These are phyloP conservation scores for Tokudaia muenninki DNA, from an alignment of 2,797 vertebrate species.

Conservation along the genomic window DNA sequence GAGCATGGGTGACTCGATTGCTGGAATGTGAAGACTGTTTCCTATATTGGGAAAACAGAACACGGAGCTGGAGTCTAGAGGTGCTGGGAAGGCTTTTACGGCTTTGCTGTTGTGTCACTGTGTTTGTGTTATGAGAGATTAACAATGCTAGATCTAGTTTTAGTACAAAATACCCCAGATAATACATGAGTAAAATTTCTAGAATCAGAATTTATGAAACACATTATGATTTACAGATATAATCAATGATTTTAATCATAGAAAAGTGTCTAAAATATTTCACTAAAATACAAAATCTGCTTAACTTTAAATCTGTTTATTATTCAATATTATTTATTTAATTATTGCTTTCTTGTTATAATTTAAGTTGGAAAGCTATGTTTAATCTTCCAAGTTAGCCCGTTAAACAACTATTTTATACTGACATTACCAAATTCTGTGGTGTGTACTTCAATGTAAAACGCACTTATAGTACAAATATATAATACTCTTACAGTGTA, in stretches of 20 bases:
- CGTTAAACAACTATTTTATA: not conserved
- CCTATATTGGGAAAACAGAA: not conserved
- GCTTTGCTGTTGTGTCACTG: not conserved
- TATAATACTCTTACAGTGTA: not conserved
- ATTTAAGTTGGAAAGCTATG: constrained; percentile 20
- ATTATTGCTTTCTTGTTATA: not conserved
- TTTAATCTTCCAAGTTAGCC: not conserved
- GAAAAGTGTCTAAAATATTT: not conserved
- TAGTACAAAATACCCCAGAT: not conserved
- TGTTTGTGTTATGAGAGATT: not conserved
- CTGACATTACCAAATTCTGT: not conserved
- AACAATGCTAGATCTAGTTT: not conserved
- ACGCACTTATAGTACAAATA: not conserved
- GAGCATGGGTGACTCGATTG: not conserved
- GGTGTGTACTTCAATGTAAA: not conserved
- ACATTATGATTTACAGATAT: not conserved
- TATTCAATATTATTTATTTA: not conserved
- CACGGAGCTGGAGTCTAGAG: not conserved
- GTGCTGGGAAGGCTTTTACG: not conserved
- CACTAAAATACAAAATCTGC: constrained; percentile 3
- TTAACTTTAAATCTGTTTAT: constrained; percentile 15
- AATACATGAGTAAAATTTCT: not conserved
- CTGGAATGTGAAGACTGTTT: not conserved
- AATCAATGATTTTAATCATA: not conserved
- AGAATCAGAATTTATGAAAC: constrained; percentile 30